Percentiles rank a stretch among this genome's conserved stretches.
Evolutionary conservation across 2,888 invertebrate genomes (phyloP).

Genomic region (Elysia crispata): DNA sequence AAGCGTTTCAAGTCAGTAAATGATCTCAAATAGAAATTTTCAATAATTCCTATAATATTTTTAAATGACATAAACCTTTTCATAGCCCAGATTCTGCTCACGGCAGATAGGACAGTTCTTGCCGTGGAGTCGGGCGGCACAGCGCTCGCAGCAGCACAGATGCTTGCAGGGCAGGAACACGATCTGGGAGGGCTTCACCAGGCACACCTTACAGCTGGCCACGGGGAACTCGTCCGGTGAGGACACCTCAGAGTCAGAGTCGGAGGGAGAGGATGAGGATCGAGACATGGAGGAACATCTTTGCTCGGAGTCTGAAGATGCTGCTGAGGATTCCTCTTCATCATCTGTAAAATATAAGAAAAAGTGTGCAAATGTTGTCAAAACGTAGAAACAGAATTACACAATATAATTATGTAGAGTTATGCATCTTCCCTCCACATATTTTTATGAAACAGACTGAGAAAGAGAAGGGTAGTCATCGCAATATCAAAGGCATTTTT

Average conservation of each 20-base stretch:
- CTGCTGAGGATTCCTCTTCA: conserved; percentile 25
- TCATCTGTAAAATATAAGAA: neutral
- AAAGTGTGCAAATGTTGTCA: too few species aligned
- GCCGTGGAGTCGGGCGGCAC: conserved; percentile 49
- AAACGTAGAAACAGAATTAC: too few species aligned
- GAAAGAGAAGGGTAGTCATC: too few species aligned
- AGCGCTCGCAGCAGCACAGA: conserved; percentile 51
- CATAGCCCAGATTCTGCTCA: conserved; percentile 39
- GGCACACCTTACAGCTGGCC: conserved; percentile 53
- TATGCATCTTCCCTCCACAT: too few species aligned
- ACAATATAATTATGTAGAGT: too few species aligned
- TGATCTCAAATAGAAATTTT: neutral
- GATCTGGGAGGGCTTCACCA: conserved; percentile 45
- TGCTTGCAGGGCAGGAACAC: conserved; percentile 54
- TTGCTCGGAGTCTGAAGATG: conserved; percentile 30
- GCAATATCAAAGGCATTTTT: too few species aligned
- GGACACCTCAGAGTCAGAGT: conserved; percentile 25
- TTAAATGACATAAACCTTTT: conserved; percentile 49
- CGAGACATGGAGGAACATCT: neutral
- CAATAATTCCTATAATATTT: neutral
- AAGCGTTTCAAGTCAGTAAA: neutral
- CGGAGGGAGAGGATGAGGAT: neutral
- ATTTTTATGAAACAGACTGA: too few species aligned
- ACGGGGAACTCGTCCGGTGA: conserved; percentile 46
- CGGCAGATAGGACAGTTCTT: conserved; percentile 53